Evolutionary conservation across 2,113 vertebrate species (phyloP), one percentile per base, ranked within the genome.

Genomic region (Galbula dea): DNA sequence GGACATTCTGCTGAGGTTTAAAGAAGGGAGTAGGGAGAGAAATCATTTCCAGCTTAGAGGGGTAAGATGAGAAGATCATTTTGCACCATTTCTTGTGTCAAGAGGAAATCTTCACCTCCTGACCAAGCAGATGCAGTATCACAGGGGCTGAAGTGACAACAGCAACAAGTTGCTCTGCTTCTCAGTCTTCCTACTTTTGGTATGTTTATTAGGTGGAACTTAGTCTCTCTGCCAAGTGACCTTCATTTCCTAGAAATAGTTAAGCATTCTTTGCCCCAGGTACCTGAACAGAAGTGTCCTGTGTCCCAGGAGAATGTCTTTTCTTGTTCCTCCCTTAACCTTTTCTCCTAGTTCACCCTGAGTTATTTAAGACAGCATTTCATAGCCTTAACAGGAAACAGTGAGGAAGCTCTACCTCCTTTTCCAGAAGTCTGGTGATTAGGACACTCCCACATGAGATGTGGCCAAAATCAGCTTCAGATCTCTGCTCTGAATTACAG

Each of bases 341-440:
- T 91, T n/a, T 74, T 83, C 62, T 89, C 59, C 26, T 62, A 63
- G 71, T 80, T 54, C 55, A 51, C 34, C 27, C 69, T 69, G 63
- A 65, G 45, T 72, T 83, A 73, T 80, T 91, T 83, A 91, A 80
- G 12, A 20, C 21, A 68, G n/a, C 46, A 49, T 69, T 85, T 74
- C 88, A 88, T 59, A 88, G 62, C 29, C 34, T 80, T 91, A 85
- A 67, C 71, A 93, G 93, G 85, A 95, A 86, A 80, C 58, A 46
- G 1, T 66, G 63, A 85, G 46, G 72, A 85, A 93, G 72, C 6
- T 79, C 34, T 83, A 54, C 41, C 22, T 79, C 62, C 13, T 73
- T 89, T 80, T 77, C 2, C 2, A 83, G 68, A 71, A 63, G 20
- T 5, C 10, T 73, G 24, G 19, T 76, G 66, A 61, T 79, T 75